phyloP scores from a whole-genome alignment of 2,888 invertebrate species.

The Clanis bilineata region DNA sequence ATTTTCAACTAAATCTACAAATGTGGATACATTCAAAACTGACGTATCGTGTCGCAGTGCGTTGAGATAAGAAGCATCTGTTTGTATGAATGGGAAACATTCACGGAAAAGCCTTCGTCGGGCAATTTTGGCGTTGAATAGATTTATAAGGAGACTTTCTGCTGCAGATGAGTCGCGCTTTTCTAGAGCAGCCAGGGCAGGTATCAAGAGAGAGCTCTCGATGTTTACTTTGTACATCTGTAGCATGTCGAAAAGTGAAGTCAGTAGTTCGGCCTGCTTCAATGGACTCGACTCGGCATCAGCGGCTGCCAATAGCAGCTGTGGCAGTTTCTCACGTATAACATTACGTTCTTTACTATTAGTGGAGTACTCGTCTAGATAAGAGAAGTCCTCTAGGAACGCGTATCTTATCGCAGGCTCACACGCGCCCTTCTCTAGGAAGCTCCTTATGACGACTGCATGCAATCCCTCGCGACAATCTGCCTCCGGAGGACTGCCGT shows the following conservation, averaged over 20 bases:
- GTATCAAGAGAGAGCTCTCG: conserved; percentile 29
- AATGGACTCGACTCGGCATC: conserved; percentile 20
- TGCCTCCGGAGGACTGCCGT: conserved; percentile 43
- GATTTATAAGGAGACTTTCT: conserved; percentile 32
- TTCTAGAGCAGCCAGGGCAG: conserved; percentile 34
- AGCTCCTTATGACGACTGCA: conserved; percentile 48
- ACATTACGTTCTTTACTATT: conserved; percentile 35
- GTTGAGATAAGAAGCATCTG: conserved; percentile 52
- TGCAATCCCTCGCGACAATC: conserved; percentile 57
- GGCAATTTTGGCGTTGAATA: conserved; percentile 42
- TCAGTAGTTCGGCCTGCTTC: conserved; percentile 21
- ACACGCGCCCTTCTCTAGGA: conserved; percentile 34
- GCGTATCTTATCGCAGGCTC: conserved; percentile 32
- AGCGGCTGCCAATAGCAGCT: conserved; percentile 32
- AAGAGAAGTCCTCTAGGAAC: conserved; percentile 45
- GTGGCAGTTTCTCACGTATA: conserved; percentile 32
- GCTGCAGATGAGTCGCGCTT: conserved; percentile 28
- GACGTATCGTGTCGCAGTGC: conserved; percentile 50
- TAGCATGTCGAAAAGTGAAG: conserved; percentile 39
- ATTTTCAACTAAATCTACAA: conserved; percentile 31
- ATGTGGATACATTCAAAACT: conserved; percentile 34
- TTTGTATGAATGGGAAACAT: conserved; percentile 43
- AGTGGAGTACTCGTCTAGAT: conserved; percentile 46
- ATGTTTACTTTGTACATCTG: conserved; percentile 36
- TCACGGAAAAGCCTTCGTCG: conserved; percentile 46